These are phyloP conservation scores for Paratrypauchen microcephalus DNA, from an alignment of 2,797 vertebrate species.

Conservation along the genomic window DNA sequence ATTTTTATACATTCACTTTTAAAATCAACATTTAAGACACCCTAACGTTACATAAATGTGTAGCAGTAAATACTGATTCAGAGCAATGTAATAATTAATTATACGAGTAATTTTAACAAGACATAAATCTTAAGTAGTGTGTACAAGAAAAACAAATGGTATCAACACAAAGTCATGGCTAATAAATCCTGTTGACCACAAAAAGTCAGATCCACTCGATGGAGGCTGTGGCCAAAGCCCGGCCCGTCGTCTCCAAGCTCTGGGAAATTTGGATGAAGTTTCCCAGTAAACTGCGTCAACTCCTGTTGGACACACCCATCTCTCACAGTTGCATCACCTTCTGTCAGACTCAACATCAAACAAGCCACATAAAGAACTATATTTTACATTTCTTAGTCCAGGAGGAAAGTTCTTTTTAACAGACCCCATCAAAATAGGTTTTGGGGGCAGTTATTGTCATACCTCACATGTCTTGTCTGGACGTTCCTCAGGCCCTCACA, in stretches of 20 bases:
- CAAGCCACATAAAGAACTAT: slow-evolving; percentile 35
- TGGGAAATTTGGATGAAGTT: slow-evolving; percentile 32
- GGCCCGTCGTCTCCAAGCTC: slow-evolving; percentile 26
- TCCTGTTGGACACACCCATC: slow-evolving; percentile 41
- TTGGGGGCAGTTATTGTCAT: not conserved
- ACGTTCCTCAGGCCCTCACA: slow-evolving; percentile 40
- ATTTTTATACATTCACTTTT: not conserved
- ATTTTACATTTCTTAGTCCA: slow-evolving; percentile 41
- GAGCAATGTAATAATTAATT: not conserved
- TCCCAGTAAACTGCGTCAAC: slow-evolving; percentile 60
- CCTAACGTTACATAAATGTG: not conserved
- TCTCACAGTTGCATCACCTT: slow-evolving; percentile 55
- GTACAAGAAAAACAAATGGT: slow-evolving; percentile 19
- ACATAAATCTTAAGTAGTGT: not conserved
- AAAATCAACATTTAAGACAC: not conserved
- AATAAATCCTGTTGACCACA: slow-evolving; percentile 55
- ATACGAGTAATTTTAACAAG: not conserved
- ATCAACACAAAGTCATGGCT: slow-evolving; percentile 31
- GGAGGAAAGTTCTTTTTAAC: slow-evolving; percentile 29
- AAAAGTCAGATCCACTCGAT: slow-evolving; percentile 30
- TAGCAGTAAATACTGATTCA: slow-evolving; percentile 13
- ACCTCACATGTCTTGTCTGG: slow-evolving; percentile 33
- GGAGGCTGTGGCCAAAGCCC: slow-evolving; percentile 41
- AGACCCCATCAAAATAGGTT: slow-evolving; percentile 40
- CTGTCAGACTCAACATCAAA: slow-evolving; percentile 44